Conservation (phyloP, 2,888 invertebrate genomes). For the Andrena bicolor region DNA sequence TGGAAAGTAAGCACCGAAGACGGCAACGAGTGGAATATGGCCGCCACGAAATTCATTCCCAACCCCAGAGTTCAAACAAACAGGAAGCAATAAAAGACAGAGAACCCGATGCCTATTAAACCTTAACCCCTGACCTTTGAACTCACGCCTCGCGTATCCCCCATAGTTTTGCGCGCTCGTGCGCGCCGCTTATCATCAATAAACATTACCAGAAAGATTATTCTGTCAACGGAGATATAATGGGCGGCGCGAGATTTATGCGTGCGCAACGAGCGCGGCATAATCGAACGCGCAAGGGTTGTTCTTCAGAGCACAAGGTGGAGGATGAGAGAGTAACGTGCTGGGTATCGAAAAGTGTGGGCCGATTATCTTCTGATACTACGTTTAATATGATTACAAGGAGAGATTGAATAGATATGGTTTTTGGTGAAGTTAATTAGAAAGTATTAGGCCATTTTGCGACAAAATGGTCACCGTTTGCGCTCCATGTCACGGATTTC, state of each 20-base stretch:
- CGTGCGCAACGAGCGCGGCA: constrained; percentile 10
- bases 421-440: too few relatives aligned
- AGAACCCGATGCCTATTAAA: constrained; percentile 18
- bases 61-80: neutral
- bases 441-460: too few relatives aligned
- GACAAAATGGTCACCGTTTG: too few relatives aligned
- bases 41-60: constrained; percentile 9
- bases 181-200: constrained; percentile 46
- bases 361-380: too few relatives aligned
- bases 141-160: constrained; percentile 18
- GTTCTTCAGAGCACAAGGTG: neutral
- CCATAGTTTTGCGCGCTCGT: constrained; percentile 6
- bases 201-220: constrained; percentile 46
- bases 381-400: too few relatives aligned
- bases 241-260: constrained; percentile 41
- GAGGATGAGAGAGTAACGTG: too few relatives aligned
- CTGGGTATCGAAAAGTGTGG: too few relatives aligned
- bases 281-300: constrained; percentile 34
- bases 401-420: too few relatives aligned
- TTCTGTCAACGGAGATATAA: constrained; percentile 45
- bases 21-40: neutral
- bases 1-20: constrained; percentile 1
- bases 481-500: too few relatives aligned
- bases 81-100: constrained; percentile 10
- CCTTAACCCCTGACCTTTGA: constrained; percentile 27